Conservation (phyloP, 2,113 vertebrate genomes). For the Lamprologus speciosus region DNA sequence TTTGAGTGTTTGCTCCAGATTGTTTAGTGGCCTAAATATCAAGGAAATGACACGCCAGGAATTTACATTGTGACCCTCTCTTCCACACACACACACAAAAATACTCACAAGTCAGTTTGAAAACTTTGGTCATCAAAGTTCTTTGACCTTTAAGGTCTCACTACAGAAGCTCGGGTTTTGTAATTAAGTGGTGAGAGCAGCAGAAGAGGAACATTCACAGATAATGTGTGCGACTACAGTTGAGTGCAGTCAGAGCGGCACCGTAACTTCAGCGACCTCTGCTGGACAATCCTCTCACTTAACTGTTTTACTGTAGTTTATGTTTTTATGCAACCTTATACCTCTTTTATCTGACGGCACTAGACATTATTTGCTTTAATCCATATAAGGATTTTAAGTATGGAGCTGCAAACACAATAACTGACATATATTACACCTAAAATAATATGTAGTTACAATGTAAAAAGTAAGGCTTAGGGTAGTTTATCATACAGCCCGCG, state of each 20-base stretch:
- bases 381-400: background rate
- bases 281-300: background rate
- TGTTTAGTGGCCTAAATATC: slow-evolving; percentile 19
- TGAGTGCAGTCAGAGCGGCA: background rate
- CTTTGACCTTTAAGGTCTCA: background rate
- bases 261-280: slow-evolving; percentile 28
- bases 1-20: slow-evolving; percentile 40
- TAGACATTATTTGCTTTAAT: background rate
- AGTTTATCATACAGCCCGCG: fast-evolving
- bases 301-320: background rate
- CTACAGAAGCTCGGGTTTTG: background rate
- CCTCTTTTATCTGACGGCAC: background rate
- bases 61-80: background rate
- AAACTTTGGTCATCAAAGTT: background rate
- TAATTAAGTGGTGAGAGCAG: background rate
- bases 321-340: background rate
- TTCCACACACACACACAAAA: background rate
- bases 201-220: background rate
- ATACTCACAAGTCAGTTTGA: background rate
- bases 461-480: background rate
- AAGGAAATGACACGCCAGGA: background rate
- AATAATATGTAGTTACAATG: background rate
- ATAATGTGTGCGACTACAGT: background rate
- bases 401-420: background rate
- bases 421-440: background rate